Conservation (phyloP, 1,140 invertebrate genomes). For the Chironomus striatipennis region DNA sequence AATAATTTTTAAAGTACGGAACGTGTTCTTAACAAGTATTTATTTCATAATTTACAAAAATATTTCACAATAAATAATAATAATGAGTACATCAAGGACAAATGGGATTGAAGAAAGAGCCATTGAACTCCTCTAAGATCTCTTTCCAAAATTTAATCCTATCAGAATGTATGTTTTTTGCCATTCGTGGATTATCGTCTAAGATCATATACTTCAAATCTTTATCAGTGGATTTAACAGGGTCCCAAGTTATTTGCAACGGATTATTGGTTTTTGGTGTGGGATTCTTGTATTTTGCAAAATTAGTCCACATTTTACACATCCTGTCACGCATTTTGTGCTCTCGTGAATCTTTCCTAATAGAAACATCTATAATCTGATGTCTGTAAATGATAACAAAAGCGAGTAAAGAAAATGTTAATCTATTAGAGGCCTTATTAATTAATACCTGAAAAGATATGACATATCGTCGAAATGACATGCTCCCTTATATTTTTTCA, state of each 20-base stretch:
- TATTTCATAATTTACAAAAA: neutral
- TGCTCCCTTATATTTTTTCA: neutral
- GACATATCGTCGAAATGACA: neutral
- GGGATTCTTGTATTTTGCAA: constrained; percentile 31
- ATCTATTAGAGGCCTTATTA: no score
- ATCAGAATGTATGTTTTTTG: neutral
- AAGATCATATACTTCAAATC: constrained; percentile 36
- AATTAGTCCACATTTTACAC: constrained; percentile 30
- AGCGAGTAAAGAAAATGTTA: no score
- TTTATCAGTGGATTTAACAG: constrained; percentile 30
- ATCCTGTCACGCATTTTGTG: constrained; percentile 14
- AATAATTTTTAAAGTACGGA: no score
- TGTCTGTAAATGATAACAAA: neutral
- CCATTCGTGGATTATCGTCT: constrained; percentile 29
- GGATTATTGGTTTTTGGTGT: neutral
- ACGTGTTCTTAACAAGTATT: neutral
- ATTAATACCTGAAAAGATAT: neutral
- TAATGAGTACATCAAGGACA: neutral
- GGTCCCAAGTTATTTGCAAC: constrained; percentile 30
- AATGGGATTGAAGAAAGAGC: neutral
- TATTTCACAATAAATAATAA: neutral
- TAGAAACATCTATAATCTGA: neutral
- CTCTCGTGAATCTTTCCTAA: neutral
- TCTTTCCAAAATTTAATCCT: neutral
- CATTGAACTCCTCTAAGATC: neutral